Base-by-base conservation (phyloP, 35 echinoderm and acorn worm species). In the Heliocidaris tuberculata region DNA sequence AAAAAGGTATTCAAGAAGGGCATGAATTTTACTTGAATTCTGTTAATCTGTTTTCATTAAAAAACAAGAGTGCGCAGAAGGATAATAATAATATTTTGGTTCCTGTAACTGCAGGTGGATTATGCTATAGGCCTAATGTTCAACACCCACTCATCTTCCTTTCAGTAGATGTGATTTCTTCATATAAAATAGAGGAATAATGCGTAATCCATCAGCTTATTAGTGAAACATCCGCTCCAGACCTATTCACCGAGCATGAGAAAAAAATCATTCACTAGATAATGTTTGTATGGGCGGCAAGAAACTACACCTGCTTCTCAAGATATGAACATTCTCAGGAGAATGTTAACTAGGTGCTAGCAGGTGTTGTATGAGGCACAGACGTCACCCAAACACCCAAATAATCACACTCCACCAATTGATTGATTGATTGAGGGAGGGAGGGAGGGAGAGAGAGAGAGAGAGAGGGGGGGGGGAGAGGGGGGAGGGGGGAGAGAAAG, bases 331-430 rank as follows among this genome's bases (percentile, higher is more conserved):
- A 56, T 56, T 56, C 52, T 78, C 65, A 8, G 65, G 65, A 78
- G 65, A 78, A 78, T 78, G 65, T 78, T 78, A 78, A 78, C 65
- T 78, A 78, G 65, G 65, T 78, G 21, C 65, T 78, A 78, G 65
- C 65, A 78, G 65, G 65, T 78, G 65, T 78, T 78, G 8, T n/a
- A 24, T 78, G 27, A 27, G 21, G 15, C 27, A n/a, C 65, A 78
- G 27, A 78, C 65, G 65, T 78, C 21, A 78, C 7, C 17, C 21
- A 78, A 7, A 78, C 65, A 78, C 65, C 65, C 65, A n/a, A 19
- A 78, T 78, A n/a, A 78, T 78, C 65, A 78, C 27, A 78, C 21
- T 78, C 19, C 65, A 78, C 35, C 35, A 42, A 42, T 42, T 42
- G 35, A 42, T 42, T 42, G 35, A 42, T n/a, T 3, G 65, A 78